Base-by-base conservation (phyloP, 2,113 vertebrate species). In the Ailuropoda melanoleuca region DNA sequence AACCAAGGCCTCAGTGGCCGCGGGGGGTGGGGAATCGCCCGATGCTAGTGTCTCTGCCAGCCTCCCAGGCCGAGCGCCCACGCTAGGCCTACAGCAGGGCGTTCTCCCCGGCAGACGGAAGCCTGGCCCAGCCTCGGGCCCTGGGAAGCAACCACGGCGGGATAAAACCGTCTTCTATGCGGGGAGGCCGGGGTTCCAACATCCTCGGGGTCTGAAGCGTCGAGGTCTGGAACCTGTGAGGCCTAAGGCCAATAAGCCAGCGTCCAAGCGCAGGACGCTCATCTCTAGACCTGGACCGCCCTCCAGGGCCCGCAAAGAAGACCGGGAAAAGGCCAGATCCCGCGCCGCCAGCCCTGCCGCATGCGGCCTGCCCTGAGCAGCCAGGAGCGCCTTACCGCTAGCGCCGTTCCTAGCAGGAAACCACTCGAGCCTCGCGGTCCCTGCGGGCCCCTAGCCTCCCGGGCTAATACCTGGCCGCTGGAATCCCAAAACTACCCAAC, bases 261-360 rank as follows among this genome's bases (percentile, higher is more conserved):
- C 1, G 23, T 39, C 91, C 53, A 6, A 31, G 29, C 62, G 80
- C 68, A 21, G 50, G 29, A 64, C 5, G 21, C 64, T 60, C 53
- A 13, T 8, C 9, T 29, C 48, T 18, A 8, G 72, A 37, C 11
- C 50, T 3, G 50, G 43, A 19, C 37, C 0, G 6, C 62, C 23
- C 0, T 0, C 13, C 0, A 29, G 3, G 12, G 0, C 14, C 0
- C 0, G 0, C 56, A 4, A 4, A 3, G 72, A 48, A 21, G 50
- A 8, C 8, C 21, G 0, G 18, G 19, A n/a, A 66, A 46, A 62
- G n/a, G 0, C 55, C 10, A 0, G 58, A 72, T 14, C 3, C 55
- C 29, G 15, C 13, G 18, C 55, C 1, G 19, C 23, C 26, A 14
- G 55, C 74, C 23, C 37, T 2, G 75, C 21, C 2, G 11, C 56